Conservation (phyloP, 2,113 vertebrate genomes). For the Nettapus auritus region DNA sequence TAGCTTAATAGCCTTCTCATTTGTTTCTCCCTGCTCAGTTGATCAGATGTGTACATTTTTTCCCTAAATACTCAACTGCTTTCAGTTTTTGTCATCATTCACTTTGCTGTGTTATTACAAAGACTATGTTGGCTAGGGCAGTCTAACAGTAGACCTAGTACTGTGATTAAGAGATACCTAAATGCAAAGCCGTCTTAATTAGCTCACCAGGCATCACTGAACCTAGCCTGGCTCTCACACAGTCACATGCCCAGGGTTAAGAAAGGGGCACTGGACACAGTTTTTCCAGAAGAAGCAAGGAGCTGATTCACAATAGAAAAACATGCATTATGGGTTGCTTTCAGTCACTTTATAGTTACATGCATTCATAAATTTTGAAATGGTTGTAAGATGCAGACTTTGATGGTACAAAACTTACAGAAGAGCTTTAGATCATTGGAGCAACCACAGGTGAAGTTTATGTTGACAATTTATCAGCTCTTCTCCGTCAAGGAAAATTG, state of each 20-base stretch:
- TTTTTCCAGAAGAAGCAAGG: conserved; percentile 30
- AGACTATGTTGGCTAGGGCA: neutral
- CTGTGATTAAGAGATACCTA: neutral
- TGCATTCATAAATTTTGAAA: conserved; percentile 78
- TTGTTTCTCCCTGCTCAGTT: conserved; percentile 30
- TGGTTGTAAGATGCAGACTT: conserved; percentile 66
- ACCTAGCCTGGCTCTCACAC: neutral
- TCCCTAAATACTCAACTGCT: conserved; percentile 13
- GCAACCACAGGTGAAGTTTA: conserved; percentile 72
- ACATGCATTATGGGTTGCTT: conserved; percentile 59
- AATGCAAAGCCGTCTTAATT: conserved; percentile 8
- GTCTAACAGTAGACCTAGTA: neutral
- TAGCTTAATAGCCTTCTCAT: conserved; percentile 29
- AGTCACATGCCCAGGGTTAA: neutral
- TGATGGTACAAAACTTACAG: conserved; percentile 71
- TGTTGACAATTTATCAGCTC: conserved; percentile 78
- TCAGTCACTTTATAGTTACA: conserved; percentile 72
- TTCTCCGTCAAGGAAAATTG: conserved; percentile 76
- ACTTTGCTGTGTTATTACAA: neutral
- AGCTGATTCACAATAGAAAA: conserved; percentile 53
- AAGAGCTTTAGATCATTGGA: conserved; percentile 74
- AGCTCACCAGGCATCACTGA: neutral
- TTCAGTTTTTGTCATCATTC: neutral
- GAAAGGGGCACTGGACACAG: neutral
- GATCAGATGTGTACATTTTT: neutral